phyloP scores from a whole-genome alignment of 2,888 invertebrate genomes.

The Amphipoea oculea region DNA sequence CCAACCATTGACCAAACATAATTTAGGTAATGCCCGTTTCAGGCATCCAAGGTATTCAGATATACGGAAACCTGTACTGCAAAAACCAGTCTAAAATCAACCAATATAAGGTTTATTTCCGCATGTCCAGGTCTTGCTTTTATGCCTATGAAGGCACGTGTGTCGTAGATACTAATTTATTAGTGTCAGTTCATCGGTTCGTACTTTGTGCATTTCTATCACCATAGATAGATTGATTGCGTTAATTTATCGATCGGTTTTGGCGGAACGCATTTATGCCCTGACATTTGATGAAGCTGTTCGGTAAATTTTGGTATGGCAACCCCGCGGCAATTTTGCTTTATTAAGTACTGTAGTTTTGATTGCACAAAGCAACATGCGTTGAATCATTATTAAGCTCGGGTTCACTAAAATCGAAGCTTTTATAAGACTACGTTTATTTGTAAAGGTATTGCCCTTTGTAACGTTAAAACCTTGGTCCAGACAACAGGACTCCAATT shows the following conservation, averaged over 20 bases:
- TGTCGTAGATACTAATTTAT: conserved; percentile 65
- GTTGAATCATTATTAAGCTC: not conserved
- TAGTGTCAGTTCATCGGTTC: conserved; percentile 67
- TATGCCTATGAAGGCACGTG: conserved; percentile 43
- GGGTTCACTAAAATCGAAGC: not conserved
- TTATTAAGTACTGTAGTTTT: not conserved
- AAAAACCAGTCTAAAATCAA: conserved; percentile 23
- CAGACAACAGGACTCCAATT: conserved; percentile 22
- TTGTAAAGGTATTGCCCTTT: conserved; percentile 2
- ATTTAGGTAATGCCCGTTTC: conserved; percentile 37
- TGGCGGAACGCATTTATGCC: conserved; percentile 19
- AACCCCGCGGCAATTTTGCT: not conserved
- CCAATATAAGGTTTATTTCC: conserved; percentile 26
- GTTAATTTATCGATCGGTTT: conserved; percentile 51
- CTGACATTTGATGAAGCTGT: conserved; percentile 18
- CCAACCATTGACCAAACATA: conserved; percentile 18
- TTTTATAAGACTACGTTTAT: not conserved
- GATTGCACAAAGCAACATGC: not conserved
- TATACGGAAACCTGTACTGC: not conserved
- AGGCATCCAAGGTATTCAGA: conserved; percentile 34
- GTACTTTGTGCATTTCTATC: conserved; percentile 60
- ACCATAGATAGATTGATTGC: conserved; percentile 37
- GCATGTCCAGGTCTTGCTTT: conserved; percentile 11
- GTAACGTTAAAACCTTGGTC: conserved; percentile 19
- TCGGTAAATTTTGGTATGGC: conserved; percentile 11